Evolutionary conservation across 2,113 vertebrate genomes (phyloP), one percentile per base, ranked within the genome.

Genomic region (Pardalotus punctatus): DNA sequence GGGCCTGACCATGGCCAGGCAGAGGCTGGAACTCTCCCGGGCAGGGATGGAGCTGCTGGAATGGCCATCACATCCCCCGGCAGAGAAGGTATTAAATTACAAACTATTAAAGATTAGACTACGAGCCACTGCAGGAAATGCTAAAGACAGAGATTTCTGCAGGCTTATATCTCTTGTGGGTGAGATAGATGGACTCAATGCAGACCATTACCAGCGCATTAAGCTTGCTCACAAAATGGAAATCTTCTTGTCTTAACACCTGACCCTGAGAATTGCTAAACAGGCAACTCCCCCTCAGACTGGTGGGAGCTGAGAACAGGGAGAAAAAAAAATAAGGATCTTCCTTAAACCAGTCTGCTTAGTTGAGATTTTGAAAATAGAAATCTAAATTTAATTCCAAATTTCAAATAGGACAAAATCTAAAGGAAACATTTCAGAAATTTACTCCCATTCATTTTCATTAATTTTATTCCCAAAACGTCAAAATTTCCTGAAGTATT

Each of bases 121-220:
- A 57, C 0, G 5, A 94, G 51, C 43, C 6, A 11, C 45, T 80
- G 62, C 58, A 35, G 67, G 33, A 72, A 82, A 33, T 2, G 12
- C 23, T 76, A 20, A 74, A 84, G 48, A 42, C 36, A 7, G 72
- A 82, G 45, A 42, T 81, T 85, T 87, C 73, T 9, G 1, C 42
- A 25, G 61, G 33, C 8, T 76, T 3, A 0, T 38, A 25, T 31
- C 11, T 47, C 60, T 40, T 9, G 1, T n/a, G 48, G 15, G 12
- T n/a, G 21, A 54, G 29, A 58, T 0, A 17, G 42, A 31, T 36
- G 40, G 29, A 61, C 56, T 29, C 81, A 62, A 29, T 40, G 28
- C 1, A 10, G 28, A 35, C 0, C 0, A 15, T 31, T 62, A 29
- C 19, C 28, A 12, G 5, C 0, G 1, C 7, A 33, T 71, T 53